These are phyloP conservation scores for Eurystomus gularis DNA, from an alignment of 2,113 vertebrate species.

Conservation along the genomic window DNA sequence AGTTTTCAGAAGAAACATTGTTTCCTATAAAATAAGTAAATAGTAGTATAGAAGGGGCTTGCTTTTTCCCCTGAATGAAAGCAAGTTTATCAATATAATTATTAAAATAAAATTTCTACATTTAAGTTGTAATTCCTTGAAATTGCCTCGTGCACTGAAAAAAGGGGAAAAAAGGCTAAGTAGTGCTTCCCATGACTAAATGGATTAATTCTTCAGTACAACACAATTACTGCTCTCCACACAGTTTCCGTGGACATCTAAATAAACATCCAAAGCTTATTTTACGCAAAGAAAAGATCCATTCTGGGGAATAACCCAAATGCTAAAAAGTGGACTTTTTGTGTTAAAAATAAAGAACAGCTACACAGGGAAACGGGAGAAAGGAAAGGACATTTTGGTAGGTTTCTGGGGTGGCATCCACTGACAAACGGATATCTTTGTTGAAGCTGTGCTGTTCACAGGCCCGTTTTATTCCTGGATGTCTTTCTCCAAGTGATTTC, in stretches of 20 bases:
- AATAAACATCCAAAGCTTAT: constrained; percentile 81
- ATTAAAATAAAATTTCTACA: constrained; percentile 32
- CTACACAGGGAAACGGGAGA: constrained; percentile 13
- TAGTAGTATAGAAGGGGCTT: not conserved
- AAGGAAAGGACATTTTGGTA: constrained; percentile 62
- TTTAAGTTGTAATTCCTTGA: constrained; percentile 47
- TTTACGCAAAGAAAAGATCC: constrained; percentile 73
- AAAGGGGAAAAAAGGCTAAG: constrained; percentile 67
- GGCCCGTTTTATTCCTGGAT: constrained; percentile 44
- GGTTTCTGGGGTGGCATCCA: constrained; percentile 59
- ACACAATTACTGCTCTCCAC: constrained; percentile 79
- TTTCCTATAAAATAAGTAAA: not conserved
- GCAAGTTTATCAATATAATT: not conserved
- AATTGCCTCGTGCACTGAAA: constrained; percentile 44
- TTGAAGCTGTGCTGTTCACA: constrained; percentile 42
- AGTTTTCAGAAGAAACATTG: fast-evolving
- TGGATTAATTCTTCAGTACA: constrained; percentile 83
- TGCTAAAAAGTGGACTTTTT: constrained; percentile 70
- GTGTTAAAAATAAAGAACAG: constrained; percentile 48
- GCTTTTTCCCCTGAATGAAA: not conserved
- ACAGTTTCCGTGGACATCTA: constrained; percentile 76
- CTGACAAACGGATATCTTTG: constrained; percentile 71
- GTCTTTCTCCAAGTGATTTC: constrained; percentile 60
- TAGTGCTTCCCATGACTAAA: constrained; percentile 83
- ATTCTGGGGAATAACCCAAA: constrained; percentile 73